These are phyloP conservation scores for Salmo trutta DNA, from an alignment of 2,797 vertebrate species.

Conservation along the genomic window DNA sequence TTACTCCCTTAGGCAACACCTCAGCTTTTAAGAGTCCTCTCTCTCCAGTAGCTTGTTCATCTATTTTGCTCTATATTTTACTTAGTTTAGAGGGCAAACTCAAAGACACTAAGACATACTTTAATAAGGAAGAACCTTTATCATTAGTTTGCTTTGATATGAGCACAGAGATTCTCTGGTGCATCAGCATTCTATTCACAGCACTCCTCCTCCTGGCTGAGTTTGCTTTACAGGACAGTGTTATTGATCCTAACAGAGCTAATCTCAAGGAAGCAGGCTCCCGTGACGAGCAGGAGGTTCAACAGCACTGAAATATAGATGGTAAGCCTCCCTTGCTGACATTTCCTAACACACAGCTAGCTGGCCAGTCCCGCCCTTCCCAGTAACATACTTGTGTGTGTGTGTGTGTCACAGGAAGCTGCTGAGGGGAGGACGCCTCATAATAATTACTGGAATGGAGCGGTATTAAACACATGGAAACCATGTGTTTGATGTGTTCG, in stretches of 20 bases:
- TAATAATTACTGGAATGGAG: not conserved
- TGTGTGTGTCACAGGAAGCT: too few relatives aligned
- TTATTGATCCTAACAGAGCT: slow-evolving; percentile 53
- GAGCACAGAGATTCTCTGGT: not conserved
- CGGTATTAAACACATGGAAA: not conserved
- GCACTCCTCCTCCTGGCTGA: slow-evolving; percentile 17
- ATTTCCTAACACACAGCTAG: slow-evolving; percentile 55
- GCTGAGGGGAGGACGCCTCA: too few relatives aligned
- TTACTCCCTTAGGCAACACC: slow-evolving; percentile 5
- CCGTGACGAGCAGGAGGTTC: slow-evolving; percentile 58
- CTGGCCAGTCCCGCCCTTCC: slow-evolving; percentile 12
- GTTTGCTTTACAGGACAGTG: slow-evolving; percentile 49
- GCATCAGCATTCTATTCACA: not conserved
- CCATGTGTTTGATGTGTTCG: too few relatives aligned
- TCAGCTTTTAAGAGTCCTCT: slow-evolving; percentile 8
- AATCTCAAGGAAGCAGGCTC: slow-evolving; percentile 53
- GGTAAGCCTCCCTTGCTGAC: slow-evolving; percentile 63
- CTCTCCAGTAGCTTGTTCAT: not conserved
- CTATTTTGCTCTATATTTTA: not conserved
- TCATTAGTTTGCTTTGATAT: too few relatives aligned
- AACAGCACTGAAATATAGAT: slow-evolving; percentile 71
- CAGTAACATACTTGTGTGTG: not conserved
- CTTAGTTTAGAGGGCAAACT: not conserved
- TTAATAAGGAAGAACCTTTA: not conserved
- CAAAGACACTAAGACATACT: not conserved